These are phyloP conservation scores for Harmothoe impar DNA, from an alignment of 2,888 invertebrate genomes.

Conservation along the genomic window DNA sequence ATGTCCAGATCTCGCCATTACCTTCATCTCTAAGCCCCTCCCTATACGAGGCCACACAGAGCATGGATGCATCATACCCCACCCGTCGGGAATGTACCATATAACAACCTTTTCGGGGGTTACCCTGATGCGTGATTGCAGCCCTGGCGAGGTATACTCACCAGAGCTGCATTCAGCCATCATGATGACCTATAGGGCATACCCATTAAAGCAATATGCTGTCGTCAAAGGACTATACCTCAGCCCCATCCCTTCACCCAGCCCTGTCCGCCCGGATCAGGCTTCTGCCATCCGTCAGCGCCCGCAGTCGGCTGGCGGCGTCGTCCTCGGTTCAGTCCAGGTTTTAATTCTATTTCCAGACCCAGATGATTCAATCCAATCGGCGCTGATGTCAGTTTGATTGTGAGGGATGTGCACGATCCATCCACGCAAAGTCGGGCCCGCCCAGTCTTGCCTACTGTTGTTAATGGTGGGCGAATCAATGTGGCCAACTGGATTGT, in stretches of 20 bases:
- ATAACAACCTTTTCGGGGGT: too few species aligned
- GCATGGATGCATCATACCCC: too few species aligned
- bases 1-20: too few species aligned
- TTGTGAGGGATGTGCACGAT: slow-evolving; percentile 41
- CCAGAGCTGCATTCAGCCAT: too few species aligned
- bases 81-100: too few species aligned
- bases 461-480: slow-evolving; percentile 15
- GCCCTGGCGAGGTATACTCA: too few species aligned
- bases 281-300: slow-evolving; percentile 17
- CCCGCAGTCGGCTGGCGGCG: background rate
- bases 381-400: slow-evolving; percentile 51
- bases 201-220: too few species aligned
- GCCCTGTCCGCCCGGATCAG: background rate
- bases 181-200: too few species aligned
- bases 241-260: slow-evolving; percentile 17
- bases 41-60: too few species aligned
- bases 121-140: too few species aligned
- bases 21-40: too few species aligned
- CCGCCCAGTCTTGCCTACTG: background rate
- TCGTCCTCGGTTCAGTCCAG: background rate
- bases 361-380: slow-evolving; percentile 40
- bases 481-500: slow-evolving; percentile 3
- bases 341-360: slow-evolving; percentile 51
- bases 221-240: too few species aligned
- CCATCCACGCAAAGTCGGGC: background rate